phyloP scores from a whole-genome alignment of 2,888 invertebrate genomes.

The Apantesis nais region DNA sequence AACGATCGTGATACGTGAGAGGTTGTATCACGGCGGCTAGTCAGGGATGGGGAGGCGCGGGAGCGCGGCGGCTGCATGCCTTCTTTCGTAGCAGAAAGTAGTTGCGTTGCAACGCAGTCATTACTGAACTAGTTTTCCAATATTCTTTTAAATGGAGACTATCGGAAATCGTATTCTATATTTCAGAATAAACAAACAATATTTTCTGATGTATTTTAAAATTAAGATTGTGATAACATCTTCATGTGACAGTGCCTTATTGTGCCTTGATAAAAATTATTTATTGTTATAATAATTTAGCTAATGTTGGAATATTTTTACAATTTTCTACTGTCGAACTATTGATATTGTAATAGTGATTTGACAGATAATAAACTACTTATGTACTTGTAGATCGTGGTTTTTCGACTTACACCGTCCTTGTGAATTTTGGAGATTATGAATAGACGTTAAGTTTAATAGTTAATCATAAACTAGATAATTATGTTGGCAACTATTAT shows the following conservation, averaged over 20 bases:
- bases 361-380: constrained; percentile 72
- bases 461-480: constrained; percentile 73
- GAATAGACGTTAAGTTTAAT: constrained; percentile 76
- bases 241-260: constrained; percentile 83
- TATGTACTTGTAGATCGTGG: constrained; percentile 72
- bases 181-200: constrained; percentile 54
- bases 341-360: constrained; percentile 68
- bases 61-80: constrained; percentile 64
- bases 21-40: constrained; percentile 64
- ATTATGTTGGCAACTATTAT: constrained; percentile 74
- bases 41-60: constrained; percentile 44
- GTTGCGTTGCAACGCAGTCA: constrained; percentile 65
- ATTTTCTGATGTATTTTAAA: constrained; percentile 62
- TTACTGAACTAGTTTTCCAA: constrained; percentile 69
- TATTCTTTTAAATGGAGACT: constrained; percentile 75
- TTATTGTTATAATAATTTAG: constrained; percentile 81
- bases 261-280: constrained; percentile 81
- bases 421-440: constrained; percentile 85
- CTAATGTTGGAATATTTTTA: constrained; percentile 76
- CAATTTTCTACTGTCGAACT: constrained; percentile 69
- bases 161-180: constrained; percentile 69
- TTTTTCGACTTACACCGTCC: constrained; percentile 85
- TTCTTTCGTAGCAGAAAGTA: constrained; percentile 75
- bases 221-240: constrained; percentile 83
- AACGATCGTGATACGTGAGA: constrained; percentile 50